Evolutionary conservation across 2,113 vertebrate genomes (phyloP), one percentile per base, ranked within the genome.

Genomic region (Silurus meridionalis): DNA sequence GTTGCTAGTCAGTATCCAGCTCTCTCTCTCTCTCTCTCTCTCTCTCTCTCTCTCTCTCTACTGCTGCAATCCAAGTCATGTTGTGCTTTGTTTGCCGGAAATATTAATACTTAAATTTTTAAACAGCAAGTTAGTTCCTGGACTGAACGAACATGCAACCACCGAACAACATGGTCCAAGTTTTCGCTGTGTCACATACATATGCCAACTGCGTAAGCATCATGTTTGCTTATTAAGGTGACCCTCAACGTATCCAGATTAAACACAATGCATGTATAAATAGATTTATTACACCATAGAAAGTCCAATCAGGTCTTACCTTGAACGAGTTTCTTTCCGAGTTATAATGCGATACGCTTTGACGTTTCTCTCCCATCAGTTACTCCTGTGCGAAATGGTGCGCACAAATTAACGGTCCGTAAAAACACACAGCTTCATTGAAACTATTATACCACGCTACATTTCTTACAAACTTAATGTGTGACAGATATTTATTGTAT

Each of bases 371-470:
- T 52, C 63, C 46, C 71, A 25, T 46, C 82, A 58, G 8, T 23
- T 14, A 13, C 58, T 14, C n/a, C 50, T 7, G 13, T 2, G n/a
- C 50, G 17, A 19, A 28, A 21, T 14, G 23, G 53, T 71, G 82
- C 82, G 8, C 37, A 71, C 19, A 57, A 71, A 46, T 37, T 71
- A 1, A 61, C 78, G 17, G 84, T 85, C 74, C 84, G 84, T 14
- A 8, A 48, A 83, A 57, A 67, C 50, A 55, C 48, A 78, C 71
- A 3, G 37, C 71, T 25, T 28, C 13, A 2, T 1, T 13, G 23
- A 55, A 84, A 63, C 46, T 63, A 63, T 11, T 15, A 28, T 37
- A 52, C 48, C 0, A 13, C 6, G 4, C 1, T 15, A 74, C 21
- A 5, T 21, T 21, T n/a, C 14, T 1, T 57, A 37, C 14, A 11